Base-by-base conservation (phyloP, 2,888 invertebrate genomes). In the Neoscelio sp. region DNA sequence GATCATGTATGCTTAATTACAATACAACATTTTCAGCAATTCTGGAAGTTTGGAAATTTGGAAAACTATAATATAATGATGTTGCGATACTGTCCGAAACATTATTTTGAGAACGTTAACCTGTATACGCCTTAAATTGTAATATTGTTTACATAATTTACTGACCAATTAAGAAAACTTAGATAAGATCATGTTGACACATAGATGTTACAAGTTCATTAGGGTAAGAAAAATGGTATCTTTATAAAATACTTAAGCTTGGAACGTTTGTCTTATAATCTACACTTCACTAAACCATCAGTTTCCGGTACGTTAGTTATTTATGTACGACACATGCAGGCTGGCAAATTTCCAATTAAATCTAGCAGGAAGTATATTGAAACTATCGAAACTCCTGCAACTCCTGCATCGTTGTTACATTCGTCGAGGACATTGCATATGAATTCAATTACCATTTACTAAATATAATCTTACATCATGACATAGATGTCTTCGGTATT, bases 271-370 rank as follows among this genome's bases (percentile, higher is more conserved):
- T 23, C 17, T 18, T 8, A 12, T 35, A 35, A 62, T 48, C 33
- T 58, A 26, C 33, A 28, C 13, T 78, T 77, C 74, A 83, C 82
- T 83, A 83, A 84, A 84, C 83, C 83, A 84, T 83, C 78, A 78
- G 74, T 77, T 50, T 82, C 80, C 83, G 80, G 83, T 81, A 78
- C 85, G 84, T 84, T 85, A 84, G 85, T 85, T 85, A 84, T 84
- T 84, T 84, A 84, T 40, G 7, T 81, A 83, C 75, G 83, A 84
- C 85, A 84, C 85, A 85, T 85, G 85, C 83, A 82, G 83, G 18
- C 83, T 84, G 83, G 82, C 84, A 83, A 82, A 85, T 83, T 82
- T 82, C 85, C 85, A 85, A 85, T 85, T 83, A 85, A 85, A 82
- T 85, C 85, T 84, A 83, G 83, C 84, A 83, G 83, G 84, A 82